Evolutionary conservation across 2,797 vertebrate genomes (phyloP).

Genomic region (Erpetoichthys calabaricus): DNA sequence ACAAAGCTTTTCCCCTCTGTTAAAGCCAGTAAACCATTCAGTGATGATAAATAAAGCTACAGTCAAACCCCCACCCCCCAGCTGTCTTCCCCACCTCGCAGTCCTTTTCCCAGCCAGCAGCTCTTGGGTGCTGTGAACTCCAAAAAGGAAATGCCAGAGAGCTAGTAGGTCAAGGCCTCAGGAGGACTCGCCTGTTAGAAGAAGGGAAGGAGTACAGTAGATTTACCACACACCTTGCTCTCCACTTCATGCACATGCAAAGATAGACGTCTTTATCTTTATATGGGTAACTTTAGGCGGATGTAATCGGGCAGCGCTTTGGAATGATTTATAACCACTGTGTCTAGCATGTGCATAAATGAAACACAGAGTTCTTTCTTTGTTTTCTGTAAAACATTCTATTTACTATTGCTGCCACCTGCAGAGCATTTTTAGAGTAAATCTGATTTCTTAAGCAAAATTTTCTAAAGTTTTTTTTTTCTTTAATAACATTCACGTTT

Average conservation of each 20-base stretch:
- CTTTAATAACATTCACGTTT: too few species aligned
- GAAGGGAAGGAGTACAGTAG: slow-evolving; percentile 6
- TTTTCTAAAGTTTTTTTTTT: neutral
- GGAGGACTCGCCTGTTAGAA: slow-evolving; percentile 34
- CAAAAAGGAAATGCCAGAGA: slow-evolving; percentile 55
- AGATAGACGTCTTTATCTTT: neutral
- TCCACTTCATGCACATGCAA: neutral
- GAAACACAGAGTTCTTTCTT: neutral
- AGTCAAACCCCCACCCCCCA: slow-evolving; percentile 27
- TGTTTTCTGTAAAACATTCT: neutral
- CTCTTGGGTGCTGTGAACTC: slow-evolving; percentile 36
- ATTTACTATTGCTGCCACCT: neutral
- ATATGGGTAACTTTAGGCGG: slow-evolving; percentile 1
- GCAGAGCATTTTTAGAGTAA: neutral
- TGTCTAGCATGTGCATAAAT: slow-evolving; percentile 13
- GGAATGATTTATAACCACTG: neutral
- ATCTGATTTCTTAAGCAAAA: neutral
- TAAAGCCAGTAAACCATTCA: slow-evolving; percentile 51
- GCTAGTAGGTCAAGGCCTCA: slow-evolving; percentile 53
- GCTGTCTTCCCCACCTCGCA: slow-evolving; percentile 14
- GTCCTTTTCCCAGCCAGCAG: slow-evolving; percentile 30
- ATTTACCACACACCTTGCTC: neutral
- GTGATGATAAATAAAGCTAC: slow-evolving; percentile 55
- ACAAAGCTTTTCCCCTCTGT: slow-evolving; percentile 52
- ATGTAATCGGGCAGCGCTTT: neutral